Conservation (phyloP, 2,888 invertebrate species). For the Ellobium chinense region DNA sequence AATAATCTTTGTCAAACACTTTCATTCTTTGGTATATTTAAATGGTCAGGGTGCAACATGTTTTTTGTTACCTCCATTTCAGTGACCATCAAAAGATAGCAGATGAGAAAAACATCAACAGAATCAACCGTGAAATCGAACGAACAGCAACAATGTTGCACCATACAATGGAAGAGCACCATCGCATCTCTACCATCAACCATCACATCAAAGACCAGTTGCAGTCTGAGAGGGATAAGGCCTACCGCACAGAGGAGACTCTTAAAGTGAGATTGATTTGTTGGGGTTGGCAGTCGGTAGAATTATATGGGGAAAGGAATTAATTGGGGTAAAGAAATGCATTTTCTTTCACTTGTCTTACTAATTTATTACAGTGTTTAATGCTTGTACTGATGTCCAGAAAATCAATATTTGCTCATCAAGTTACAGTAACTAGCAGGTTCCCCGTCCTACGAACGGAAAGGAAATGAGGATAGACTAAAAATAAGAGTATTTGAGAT, state of each 20-base stretch:
- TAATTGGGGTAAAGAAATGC: too few species aligned
- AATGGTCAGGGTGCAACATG: background rate
- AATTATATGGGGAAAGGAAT: background rate
- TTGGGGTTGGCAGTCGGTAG: background rate
- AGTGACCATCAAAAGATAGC: constrained; percentile 71
- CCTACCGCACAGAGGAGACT: constrained; percentile 70
- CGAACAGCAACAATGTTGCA: constrained; percentile 66
- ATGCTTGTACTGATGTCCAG: too few species aligned
- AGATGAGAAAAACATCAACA: constrained; percentile 72
- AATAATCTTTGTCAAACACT: background rate
- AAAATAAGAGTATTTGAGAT: too few species aligned
- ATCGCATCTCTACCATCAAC: constrained; percentile 64
- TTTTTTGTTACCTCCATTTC: constrained; percentile 20
- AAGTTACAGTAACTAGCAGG: too few species aligned
- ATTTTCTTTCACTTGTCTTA: too few species aligned
- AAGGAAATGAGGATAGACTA: too few species aligned
- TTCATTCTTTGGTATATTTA: too few species aligned
- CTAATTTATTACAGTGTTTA: too few species aligned
- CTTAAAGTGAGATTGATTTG: constrained; percentile 63
- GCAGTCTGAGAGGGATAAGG: constrained; percentile 69
- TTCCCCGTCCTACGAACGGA: too few species aligned
- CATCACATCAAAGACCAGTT: constrained; percentile 67
- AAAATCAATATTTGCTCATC: too few species aligned
- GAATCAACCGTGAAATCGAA: constrained; percentile 72
- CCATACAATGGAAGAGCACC: constrained; percentile 71